phyloP scores from a whole-genome alignment of 2,888 invertebrate genomes.

The Cetonia aurata region DNA sequence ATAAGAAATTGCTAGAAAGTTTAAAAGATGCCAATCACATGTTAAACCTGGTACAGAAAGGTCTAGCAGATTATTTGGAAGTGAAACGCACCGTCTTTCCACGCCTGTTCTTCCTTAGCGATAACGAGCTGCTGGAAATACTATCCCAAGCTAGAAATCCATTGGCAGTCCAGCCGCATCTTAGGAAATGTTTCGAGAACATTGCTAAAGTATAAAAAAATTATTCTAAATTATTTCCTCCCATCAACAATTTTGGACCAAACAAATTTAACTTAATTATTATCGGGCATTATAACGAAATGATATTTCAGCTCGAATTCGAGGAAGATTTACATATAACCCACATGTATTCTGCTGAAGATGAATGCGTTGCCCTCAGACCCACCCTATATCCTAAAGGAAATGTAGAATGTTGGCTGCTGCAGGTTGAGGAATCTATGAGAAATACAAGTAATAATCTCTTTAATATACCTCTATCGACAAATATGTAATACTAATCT shows the following conservation, averaged over 20 bases:
- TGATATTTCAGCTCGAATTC: slow-evolving; percentile 72
- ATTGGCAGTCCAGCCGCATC: slow-evolving; percentile 82
- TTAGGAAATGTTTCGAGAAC: slow-evolving; percentile 88
- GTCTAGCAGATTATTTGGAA: slow-evolving; percentile 83
- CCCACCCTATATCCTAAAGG: slow-evolving; percentile 77
- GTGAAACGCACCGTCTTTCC: slow-evolving; percentile 82
- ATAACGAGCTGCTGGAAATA: slow-evolving; percentile 85
- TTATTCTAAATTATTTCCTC: too few relatives aligned
- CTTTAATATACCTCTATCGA: too few relatives aligned
- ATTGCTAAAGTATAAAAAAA: slow-evolving; percentile 71
- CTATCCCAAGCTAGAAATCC: slow-evolving; percentile 85
- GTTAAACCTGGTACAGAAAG: slow-evolving; percentile 80
- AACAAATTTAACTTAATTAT: neutral
- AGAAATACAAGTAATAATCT: slow-evolving; percentile 70
- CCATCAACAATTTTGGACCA: too few relatives aligned
- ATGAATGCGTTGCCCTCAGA: slow-evolving; percentile 77
- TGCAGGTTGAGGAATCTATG: slow-evolving; percentile 79
- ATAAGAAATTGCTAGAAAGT: slow-evolving; percentile 76
- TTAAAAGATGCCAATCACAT: slow-evolving; percentile 78
- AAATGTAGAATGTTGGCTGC: slow-evolving; percentile 84
- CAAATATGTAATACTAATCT: too few relatives aligned
- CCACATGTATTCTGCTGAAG: slow-evolving; percentile 82
- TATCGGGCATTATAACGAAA: neutral
- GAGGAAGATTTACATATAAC: slow-evolving; percentile 77
- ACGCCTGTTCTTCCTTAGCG: slow-evolving; percentile 85